Evolutionary conservation across 2,797 vertebrate genomes (phyloP).

Genomic region (Poecilia wingei): DNA sequence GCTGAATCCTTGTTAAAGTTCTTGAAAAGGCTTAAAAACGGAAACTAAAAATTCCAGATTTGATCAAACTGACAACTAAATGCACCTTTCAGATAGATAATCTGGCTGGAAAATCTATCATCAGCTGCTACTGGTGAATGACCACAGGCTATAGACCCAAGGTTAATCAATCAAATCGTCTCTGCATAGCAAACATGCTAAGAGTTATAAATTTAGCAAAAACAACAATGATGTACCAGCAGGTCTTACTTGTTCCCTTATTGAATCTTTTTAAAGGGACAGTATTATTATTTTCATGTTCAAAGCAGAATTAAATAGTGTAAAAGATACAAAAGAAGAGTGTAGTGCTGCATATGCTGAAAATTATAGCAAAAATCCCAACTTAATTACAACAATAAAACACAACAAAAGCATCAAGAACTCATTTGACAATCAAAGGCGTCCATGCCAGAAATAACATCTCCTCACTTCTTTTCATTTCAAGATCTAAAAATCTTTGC

Average conservation of each 20-base stretch:
- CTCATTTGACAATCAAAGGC: slow-evolving; percentile 4
- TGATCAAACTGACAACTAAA: not conserved
- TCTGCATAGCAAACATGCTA: not conserved
- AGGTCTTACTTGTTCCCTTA: not conserved
- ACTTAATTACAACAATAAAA: not conserved
- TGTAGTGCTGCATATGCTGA: not conserved
- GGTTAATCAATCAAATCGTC: not conserved
- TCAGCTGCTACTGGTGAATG: not conserved
- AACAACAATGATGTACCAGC: not conserved
- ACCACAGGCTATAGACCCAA: not conserved
- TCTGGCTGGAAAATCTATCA: not conserved
- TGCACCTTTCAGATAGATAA: not conserved
- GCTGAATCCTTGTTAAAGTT: not conserved
- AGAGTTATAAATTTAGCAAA: not conserved
- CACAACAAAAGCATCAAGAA: not conserved
- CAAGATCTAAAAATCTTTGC: slow-evolving; percentile 36
- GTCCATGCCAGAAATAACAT: not conserved
- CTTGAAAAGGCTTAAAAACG: not conserved
- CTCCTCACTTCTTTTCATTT: slow-evolving; percentile 35
- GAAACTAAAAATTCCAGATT: not conserved
- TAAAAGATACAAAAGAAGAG: not conserved
- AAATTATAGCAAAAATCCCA: not conserved
- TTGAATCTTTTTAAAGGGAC: not conserved
- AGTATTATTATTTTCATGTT: not conserved
- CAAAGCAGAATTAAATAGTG: not conserved